A percentile compares a stretch with the other conserved stretches of the same genome.
These are phyloP conservation scores for Candidula unifasciata DNA, from an alignment of 2,888 invertebrate species.

Conservation along the genomic window DNA sequence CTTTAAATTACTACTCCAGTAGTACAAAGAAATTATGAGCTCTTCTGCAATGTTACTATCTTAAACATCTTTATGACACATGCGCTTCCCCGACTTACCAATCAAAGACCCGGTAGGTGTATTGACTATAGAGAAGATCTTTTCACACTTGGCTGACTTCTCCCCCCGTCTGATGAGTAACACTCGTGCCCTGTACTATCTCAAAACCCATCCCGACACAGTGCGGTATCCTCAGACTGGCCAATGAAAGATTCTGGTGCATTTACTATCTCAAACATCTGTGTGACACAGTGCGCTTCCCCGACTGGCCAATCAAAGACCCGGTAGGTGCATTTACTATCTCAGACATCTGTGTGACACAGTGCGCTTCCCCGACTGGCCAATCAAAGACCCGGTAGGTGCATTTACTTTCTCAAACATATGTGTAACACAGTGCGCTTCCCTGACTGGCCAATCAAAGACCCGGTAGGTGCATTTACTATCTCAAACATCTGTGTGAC, in stretches of 20 bases:
- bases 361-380: constrained; percentile 90
- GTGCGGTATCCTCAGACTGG: constrained; percentile 95
- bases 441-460: constrained; percentile 97
- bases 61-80: constrained; percentile 95
- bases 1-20: too few species aligned
- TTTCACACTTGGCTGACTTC: constrained; percentile 98
- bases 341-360: constrained; percentile 84
- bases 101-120: constrained; percentile 94
- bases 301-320: constrained; percentile 97
- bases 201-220: constrained; percentile 93
- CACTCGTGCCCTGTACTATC: constrained; percentile 95
- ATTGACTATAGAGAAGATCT: constrained; percentile 97
- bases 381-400: constrained; percentile 96
- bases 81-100: constrained; percentile 95
- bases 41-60: constrained; percentile 99
- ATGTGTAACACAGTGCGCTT: constrained; percentile 92
- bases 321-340: constrained; percentile 83
- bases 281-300: constrained; percentile 91
- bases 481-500: constrained; percentile 95
- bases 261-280: constrained; percentile 98
- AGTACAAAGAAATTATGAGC: constrained; percentile 89
- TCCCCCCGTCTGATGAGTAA: constrained; percentile 95
- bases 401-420: constrained; percentile 97
- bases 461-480: constrained; percentile 97
- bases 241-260: constrained; percentile 97